Evolutionary conservation across 1,140 invertebrate species (phyloP), one percentile per base, ranked within the genome.

Genomic region (Drosophila arizonae): DNA sequence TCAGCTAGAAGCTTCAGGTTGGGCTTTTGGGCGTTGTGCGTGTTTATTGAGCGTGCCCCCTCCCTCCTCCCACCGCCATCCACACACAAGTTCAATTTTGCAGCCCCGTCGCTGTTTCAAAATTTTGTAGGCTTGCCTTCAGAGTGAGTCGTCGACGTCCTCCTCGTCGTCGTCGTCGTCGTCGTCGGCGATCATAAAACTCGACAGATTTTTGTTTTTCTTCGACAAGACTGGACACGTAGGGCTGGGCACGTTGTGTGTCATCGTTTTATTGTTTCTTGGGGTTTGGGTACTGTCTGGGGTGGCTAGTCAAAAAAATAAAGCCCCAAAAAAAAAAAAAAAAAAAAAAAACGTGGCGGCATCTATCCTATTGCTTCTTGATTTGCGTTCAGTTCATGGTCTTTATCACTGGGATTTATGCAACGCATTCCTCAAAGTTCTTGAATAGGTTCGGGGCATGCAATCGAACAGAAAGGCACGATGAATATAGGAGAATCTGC

Each of bases 81-180:
- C 6, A 6, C 43, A 6, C 11, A 13, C 58, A 48, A 57, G 50
- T 70, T 70, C 48, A 65, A 72, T 65, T 48, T 66, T 67, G 66
- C 26, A 58, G 61, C 52, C 69, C 75, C 82, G 82, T 69, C 82
- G 82, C 77, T 75, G 68, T 72, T 86, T 77, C 66, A 69, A 75
- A 26, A 64, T 55, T 72, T 63, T 52, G 48, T 48, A 62, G 55
- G 74, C 67, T 77, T 76, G 48, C 68, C 46, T 65, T 55, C 24
- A 55, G 56, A 56, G 65, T 33, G 41, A 41, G 54, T 56, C 28
- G 39, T 6, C 33, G 17, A 39, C 54, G 39, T 52, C 41, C 4
- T 15, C 41, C n/a, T 15, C 50, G 48, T 63, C 55, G 11, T 11
- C 52, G 46, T 67, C 48, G 6, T 9, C 9, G 1, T 33, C 8